phyloP scores from a whole-genome alignment of 2,797 vertebrate genomes.

The Alfaro cultratus region DNA sequence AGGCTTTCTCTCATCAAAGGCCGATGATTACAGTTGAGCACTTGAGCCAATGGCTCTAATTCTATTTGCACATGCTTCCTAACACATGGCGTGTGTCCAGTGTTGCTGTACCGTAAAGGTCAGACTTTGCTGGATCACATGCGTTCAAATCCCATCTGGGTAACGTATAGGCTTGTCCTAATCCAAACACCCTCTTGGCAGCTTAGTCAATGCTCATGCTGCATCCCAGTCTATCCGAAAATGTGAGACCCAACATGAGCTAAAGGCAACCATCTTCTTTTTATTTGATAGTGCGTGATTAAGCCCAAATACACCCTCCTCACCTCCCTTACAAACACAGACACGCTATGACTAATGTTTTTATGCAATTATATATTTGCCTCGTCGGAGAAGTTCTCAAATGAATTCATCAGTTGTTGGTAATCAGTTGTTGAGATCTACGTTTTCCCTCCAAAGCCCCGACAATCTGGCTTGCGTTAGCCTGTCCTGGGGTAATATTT shows the following conservation, averaged over 20 bases:
- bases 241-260: constrained; percentile 56
- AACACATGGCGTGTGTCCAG: constrained; percentile 5
- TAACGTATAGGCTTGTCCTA: constrained; percentile 60
- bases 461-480: constrained; percentile 75
- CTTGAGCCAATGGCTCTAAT: constrained; percentile 38
- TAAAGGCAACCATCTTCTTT: constrained; percentile 64
- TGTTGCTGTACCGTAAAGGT: background rate
- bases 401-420: constrained; percentile 79
- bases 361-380: constrained; percentile 63
- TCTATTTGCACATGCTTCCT: constrained; percentile 24
- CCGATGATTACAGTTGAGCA: constrained; percentile 35
- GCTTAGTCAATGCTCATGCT: constrained; percentile 58
- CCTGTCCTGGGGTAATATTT: constrained; percentile 50
- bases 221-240: constrained; percentile 65
- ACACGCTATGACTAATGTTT: constrained; percentile 50
- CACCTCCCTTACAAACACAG: background rate
- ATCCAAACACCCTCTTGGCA: constrained; percentile 68
- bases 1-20: constrained; percentile 39
- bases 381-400: constrained; percentile 66
- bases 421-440: constrained; percentile 77
- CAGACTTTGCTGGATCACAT: constrained; percentile 25
- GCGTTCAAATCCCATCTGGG: constrained; percentile 48
- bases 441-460: constrained; percentile 61
- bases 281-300: constrained; percentile 66
- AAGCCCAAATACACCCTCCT: constrained; percentile 15